Base-by-base conservation (phyloP, 2,888 invertebrate species). In the Orthosia cruda region DNA sequence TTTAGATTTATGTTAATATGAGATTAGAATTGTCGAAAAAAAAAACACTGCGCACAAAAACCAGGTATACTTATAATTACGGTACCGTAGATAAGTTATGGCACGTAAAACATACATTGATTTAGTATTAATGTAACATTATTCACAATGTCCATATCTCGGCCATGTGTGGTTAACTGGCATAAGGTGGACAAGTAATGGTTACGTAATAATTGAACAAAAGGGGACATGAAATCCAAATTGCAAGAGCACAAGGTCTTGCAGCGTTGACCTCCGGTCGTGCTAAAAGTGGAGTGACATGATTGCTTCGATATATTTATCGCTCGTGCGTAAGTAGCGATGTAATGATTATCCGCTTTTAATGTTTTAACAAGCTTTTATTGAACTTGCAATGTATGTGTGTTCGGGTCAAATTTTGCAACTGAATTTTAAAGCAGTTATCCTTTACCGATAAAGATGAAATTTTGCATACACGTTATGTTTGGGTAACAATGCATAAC, bases 161-260 rank as follows among this genome's bases (percentile, higher is more conserved):
- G 89, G 78, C 88, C 91, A 86, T 92, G 88, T 92, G 89, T 87
- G 84, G 76, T 74, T 87, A 92, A 87, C 88, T 89, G 85, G 92
- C 81, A 82, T 92, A 92, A 93, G 91, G 93, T 92, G 88, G 92
- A 92, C 92, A 88, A 90, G 90, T 91, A 87, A 84, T 86, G 73
- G 61, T 86, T 90, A 90, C 88, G 89, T 89, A 90, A 83, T 83
- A 68, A 91, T 86, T 90, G 85, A 89, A 93, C 91, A 90, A 92
- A 92, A 92, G 90, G 90, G 87, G 89, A 89, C 86, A 92, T 90
- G 89, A 89, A 88, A 87, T 89, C 89, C 89, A 87, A 93, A 93
- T 92, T 89, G 91, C 89, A 85, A 89, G 85, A 87, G 68, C 78
- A 85, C 92, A 90, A 92, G 92, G 93, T 87, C 87, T 62, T 54